Base-by-base conservation (phyloP, 2,888 invertebrate species). In the Frankliniella intonsa region DNA sequence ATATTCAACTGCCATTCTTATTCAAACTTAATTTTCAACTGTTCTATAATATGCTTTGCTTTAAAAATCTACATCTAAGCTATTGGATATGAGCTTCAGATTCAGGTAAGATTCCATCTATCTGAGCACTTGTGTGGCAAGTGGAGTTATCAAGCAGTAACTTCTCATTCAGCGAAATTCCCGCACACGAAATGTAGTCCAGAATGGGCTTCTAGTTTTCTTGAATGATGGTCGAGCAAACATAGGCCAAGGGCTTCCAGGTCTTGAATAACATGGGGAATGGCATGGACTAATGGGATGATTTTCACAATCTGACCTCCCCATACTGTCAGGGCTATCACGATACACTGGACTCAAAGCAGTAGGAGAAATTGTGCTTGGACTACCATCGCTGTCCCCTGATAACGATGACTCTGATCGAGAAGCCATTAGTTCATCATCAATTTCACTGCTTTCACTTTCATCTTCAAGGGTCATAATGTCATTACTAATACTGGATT, bases 121-220 rank as follows among this genome's bases (percentile, higher is more conserved):
- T 62, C 12, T 17, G 17, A 55, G 55, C 14, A 14, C 55, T 55
- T 55, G 7, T 12, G 14, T 62, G 14, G n/a, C n/a, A 17, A 62
- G 38, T 38, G 38, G 38, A 62, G 14, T 17, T 19, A 7, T 17
- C n/a, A 19, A 19, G 14, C 17, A 62, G 19, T 17, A 62, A 10
- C 17, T 19, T 14, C 17, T 17, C n/a, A 69, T 69, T 25, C 12
- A 76, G 25, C 69, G 69, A 76, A 76, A 76, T 22, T 76, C 69
- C 25, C 69, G 69, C 9, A 76, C 69, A 25, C 69, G 2, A 76
- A 76, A 76, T 76, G 69, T 76, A 25, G 69, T 76, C 69, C 69
- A 76, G 25, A 76, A 76, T 12, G 69, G 69, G 25, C 69, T 76
- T 76, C 69, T 76, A 12, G 69, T 25, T 22, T 76, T 76, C 69